Percentiles rank a stretch among this genome's conserved stretches.
phyloP scores from a whole-genome alignment of 2,113 vertebrate genomes.

The Illadopsis cleaveri region DNA sequence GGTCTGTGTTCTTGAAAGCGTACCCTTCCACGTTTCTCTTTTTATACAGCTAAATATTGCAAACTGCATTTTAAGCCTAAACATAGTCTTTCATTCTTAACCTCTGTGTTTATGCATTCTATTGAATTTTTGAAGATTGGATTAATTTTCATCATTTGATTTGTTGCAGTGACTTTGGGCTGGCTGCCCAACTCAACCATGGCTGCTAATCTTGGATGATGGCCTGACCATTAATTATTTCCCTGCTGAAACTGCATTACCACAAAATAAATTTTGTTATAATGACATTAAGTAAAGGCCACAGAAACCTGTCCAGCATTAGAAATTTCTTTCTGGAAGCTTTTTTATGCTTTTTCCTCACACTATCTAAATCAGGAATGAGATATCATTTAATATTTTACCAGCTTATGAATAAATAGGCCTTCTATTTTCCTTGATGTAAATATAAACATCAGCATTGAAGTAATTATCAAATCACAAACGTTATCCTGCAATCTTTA shows the following conservation, averaged over 20 bases:
- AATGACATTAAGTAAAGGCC: conserved; percentile 35
- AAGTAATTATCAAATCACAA: conserved; percentile 25
- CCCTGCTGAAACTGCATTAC: conserved; percentile 53
- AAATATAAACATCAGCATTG: conserved; percentile 10
- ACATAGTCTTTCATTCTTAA: not conserved
- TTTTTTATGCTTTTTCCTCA: not conserved
- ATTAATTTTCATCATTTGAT: conserved; percentile 34
- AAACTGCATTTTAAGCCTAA: not conserved
- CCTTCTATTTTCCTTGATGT: not conserved
- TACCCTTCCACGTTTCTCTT: not conserved
- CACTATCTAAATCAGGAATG: conserved; percentile 6
- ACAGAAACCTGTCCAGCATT: conserved; percentile 7
- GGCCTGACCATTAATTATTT: conserved; percentile 44
- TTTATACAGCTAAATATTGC: not conserved
- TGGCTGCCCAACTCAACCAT: conserved; percentile 13
- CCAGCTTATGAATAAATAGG: not conserved
- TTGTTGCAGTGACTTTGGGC: conserved; percentile 16
- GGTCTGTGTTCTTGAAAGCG: not conserved
- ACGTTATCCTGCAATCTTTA: not conserved
- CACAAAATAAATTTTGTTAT: conserved; percentile 41
- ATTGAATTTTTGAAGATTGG: conserved; percentile 11
- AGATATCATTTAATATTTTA: conserved; percentile 14
- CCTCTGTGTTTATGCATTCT: not conserved
- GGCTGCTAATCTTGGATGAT: conserved; percentile 17
- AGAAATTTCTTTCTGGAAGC: not conserved